Percentiles rank a stretch among this genome's conserved stretches.
Conservation (phyloP, 2,113 vertebrate genomes). For the Lathamus discolor region DNA sequence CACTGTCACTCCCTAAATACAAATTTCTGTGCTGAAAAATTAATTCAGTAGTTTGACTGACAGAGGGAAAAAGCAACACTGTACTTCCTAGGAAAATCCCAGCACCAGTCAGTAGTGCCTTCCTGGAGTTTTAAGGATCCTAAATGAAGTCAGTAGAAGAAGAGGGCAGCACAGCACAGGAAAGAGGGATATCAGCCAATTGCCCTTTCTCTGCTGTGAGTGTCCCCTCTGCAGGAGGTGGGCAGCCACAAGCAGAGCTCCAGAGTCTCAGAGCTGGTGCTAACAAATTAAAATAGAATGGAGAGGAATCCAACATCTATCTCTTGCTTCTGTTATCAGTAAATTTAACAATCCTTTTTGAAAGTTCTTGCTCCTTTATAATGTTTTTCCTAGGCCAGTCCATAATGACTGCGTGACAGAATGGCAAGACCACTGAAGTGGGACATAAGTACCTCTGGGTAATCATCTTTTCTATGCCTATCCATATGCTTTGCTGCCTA, state of each 20-base stretch:
- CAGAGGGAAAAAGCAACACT: not conserved
- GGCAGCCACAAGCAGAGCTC: not conserved
- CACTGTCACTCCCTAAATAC: not conserved
- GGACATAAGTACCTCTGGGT: not conserved
- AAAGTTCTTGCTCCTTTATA: not conserved
- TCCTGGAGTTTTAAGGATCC: not conserved
- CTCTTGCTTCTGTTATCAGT: not conserved
- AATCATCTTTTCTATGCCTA: not conserved
- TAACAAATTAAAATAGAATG: not conserved
- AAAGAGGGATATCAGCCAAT: not conserved
- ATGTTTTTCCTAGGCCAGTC: not conserved
- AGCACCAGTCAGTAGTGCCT: not conserved
- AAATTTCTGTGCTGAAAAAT: not conserved
- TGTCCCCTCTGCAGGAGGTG: not conserved
- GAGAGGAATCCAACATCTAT: too few relatives aligned
- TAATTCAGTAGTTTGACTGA: not conserved
- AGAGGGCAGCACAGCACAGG: accelerated
- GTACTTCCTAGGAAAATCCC: not conserved
- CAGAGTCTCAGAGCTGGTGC: not conserved
- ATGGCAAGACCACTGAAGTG: not conserved
- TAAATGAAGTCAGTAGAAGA: not conserved
- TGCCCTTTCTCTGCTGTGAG: too few relatives aligned
- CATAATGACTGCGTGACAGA: not conserved
- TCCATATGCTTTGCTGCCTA: not conserved
- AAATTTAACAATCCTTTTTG: not conserved